These are phyloP conservation scores for Dromius quadrimaculatus DNA, from an alignment of 2,888 invertebrate species.

Conservation along the genomic window DNA sequence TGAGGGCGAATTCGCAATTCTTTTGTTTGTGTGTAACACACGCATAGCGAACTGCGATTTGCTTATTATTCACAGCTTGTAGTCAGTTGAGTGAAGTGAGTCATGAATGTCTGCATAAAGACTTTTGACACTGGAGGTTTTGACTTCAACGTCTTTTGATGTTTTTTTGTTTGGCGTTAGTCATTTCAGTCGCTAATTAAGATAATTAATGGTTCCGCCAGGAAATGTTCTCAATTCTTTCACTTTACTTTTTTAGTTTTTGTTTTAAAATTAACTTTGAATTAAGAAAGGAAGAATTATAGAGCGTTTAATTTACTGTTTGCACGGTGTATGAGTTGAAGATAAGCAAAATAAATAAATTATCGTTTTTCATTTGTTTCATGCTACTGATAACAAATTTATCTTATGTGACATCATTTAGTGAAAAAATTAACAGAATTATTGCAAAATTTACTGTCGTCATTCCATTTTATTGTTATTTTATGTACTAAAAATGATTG, in stretches of 20 bases:
- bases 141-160: not conserved
- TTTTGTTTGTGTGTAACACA: slow-evolving; percentile 31
- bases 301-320: too few relatives aligned
- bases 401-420: not conserved
- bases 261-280: not conserved
- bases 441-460: slow-evolving; percentile 5
- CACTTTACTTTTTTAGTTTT: not conserved
- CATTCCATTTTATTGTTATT: not conserved
- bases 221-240: not conserved
- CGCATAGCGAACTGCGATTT: slow-evolving; percentile 10
- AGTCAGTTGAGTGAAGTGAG: slow-evolving; percentile 18
- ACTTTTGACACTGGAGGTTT: slow-evolving; percentile 18
- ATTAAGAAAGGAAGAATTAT: too few relatives aligned
- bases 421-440: not conserved
- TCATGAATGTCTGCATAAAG: slow-evolving; percentile 28
- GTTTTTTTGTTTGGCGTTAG: slow-evolving; percentile 3
- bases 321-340: not conserved
- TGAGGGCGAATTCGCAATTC: slow-evolving; percentile 20
- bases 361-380: not conserved
- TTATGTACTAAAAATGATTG: not conserved
- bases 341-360: slow-evolving; percentile 4
- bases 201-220: not conserved
- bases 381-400: not conserved
- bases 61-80: slow-evolving; percentile 34
- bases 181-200: not conserved